Evolutionary conservation across 2,113 vertebrate species (phyloP).

Genomic region (Dolichallabes microphthalmus): DNA sequence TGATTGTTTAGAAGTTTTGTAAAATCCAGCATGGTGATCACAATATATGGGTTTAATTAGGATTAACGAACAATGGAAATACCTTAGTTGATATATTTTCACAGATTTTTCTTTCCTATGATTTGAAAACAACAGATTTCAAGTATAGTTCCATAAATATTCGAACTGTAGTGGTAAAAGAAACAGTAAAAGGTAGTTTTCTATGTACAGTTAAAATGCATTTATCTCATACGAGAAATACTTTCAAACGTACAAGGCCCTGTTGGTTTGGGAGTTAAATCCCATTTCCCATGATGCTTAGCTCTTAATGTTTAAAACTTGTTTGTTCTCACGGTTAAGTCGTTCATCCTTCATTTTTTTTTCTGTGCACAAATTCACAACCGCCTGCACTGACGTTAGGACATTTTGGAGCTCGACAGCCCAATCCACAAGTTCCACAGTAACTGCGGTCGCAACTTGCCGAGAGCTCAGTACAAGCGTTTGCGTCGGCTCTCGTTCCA

Average conservation of each 20-base stretch:
- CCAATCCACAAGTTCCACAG: neutral
- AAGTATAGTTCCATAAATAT: neutral
- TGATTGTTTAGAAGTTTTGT: neutral
- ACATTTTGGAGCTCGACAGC: neutral
- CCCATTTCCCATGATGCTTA: neutral
- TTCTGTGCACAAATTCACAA: neutral
- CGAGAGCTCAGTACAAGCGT: slow-evolving; percentile 87
- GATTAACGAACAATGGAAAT: neutral
- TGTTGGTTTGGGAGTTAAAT: neutral
- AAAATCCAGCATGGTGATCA: neutral
- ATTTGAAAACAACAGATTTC: neutral
- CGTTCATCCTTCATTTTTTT: neutral
- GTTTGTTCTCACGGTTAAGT: neutral
- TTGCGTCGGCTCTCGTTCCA: slow-evolving; percentile 92
- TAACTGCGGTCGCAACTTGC: neutral
- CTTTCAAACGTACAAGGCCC: neutral
- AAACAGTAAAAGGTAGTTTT: neutral
- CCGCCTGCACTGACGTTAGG: neutral
- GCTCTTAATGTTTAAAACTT: neutral
- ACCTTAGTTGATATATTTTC: neutral
- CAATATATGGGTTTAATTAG: neutral
- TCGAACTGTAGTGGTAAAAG: neutral
- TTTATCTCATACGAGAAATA: neutral
- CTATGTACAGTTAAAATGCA: neutral
- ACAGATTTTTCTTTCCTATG: neutral